These are phyloP conservation scores for Graptemys geographica DNA, from an alignment of 2,797 vertebrate genomes.

Conservation along the genomic window DNA sequence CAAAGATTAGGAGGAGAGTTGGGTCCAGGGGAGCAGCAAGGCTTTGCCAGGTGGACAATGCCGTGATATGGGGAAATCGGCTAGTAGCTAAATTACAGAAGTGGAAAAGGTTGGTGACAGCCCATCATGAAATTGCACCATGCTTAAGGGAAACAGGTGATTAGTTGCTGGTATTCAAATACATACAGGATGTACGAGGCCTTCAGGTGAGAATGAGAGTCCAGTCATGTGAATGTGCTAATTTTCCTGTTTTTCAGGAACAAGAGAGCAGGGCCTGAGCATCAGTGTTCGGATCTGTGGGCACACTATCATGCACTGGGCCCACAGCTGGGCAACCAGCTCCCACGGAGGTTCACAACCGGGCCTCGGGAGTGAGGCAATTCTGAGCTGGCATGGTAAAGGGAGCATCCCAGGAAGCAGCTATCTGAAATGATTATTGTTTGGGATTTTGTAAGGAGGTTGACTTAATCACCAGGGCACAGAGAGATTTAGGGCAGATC, in stretches of 20 bases:
- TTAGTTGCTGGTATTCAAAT: not conserved
- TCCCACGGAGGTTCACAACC: not conserved
- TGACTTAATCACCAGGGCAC: not conserved
- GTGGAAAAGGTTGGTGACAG: not conserved
- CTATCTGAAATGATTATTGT: not conserved
- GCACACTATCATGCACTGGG: not conserved
- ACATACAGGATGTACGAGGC: not conserved
- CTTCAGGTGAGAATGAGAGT: not conserved
- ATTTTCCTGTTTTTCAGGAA: not conserved
- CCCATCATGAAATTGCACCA: not conserved
- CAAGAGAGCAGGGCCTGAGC: not conserved
- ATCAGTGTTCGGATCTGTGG: not conserved
- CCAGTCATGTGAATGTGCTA: not conserved
- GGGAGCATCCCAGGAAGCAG: not conserved
- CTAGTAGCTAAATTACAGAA: not conserved
- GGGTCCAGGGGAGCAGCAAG: not conserved
- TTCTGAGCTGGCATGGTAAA: not conserved
- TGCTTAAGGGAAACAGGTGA: not conserved
- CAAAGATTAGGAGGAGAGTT: not conserved
- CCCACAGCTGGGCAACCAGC: not conserved
- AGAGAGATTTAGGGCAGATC: no score
- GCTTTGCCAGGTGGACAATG: not conserved
- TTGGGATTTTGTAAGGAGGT: not conserved
- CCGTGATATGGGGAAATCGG: not conserved
- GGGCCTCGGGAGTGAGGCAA: not conserved